Base-by-base conservation (phyloP, 2,888 invertebrate genomes). In the Bombylius discolor region DNA sequence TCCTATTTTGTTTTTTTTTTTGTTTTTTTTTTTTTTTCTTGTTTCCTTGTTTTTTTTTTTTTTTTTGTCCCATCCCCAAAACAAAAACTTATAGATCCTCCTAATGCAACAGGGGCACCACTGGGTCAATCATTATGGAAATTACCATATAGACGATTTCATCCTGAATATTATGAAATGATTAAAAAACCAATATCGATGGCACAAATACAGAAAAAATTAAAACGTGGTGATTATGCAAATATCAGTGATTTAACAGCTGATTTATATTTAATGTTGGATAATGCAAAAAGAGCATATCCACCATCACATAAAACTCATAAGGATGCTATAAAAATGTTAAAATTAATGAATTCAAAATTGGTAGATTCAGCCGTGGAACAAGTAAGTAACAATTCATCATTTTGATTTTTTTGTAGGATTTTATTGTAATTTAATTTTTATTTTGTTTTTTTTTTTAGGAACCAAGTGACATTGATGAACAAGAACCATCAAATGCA, bases 151-250 rank as follows among this genome's bases (percentile, higher is more conserved):
- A 87, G 85, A 49, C 79, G 94, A 56, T 86, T 86, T 62, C 96
- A 98, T 76, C 93, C 97, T 0, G 98, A 98, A 75, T 99, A 99
- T 73, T 99, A 96, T 76, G 89, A 90, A 65, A 92, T 95, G 70
- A 98, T 99, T 53, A 91, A 93, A 69, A 89, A 90, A 67, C 98
- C 99, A 0, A 86, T 99, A 63, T 96, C 97, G 0, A 76, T 99
- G 66, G 84, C 88, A 63, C 94, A 96, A 76, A 96, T 99, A 59
- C 81, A 84, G 62, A 84, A 84, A 56, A 91, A 90, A 70, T 79
- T 92, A n/a, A 80, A 84, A 65, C 84, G 83, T 62, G 88, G 88
- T 33, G 83, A 82, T 63, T 94, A 93, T 69, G 86, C 85, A 0
- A 89, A 87, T 12, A 78, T 95, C 1, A 87, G 87, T 36, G 92